phyloP scores from a whole-genome alignment of 2,888 invertebrate species.

The Muschampia plurimacula region DNA sequence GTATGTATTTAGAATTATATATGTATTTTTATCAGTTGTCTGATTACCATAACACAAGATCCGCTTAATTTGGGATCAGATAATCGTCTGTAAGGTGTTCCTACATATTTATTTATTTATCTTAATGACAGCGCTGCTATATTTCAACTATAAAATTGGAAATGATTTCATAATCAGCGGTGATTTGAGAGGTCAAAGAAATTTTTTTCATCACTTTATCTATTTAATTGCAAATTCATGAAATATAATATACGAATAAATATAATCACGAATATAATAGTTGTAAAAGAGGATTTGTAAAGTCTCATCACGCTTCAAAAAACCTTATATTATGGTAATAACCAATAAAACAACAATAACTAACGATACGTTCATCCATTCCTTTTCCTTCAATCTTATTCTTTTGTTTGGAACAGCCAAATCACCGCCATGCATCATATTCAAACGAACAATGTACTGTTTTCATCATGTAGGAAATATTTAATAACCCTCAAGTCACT shows the following conservation, averaged over 20 bases:
- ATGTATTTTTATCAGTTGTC: too few relatives aligned
- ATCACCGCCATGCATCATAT: slow-evolving; percentile 82
- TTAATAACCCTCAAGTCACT: slow-evolving; percentile 62
- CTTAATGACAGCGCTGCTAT: too few relatives aligned
- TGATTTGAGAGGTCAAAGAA: background rate
- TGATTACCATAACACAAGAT: too few relatives aligned
- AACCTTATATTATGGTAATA: slow-evolving; percentile 72
- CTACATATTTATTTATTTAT: too few relatives aligned
- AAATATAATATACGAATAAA: background rate
- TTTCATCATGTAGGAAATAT: slow-evolving; percentile 75
- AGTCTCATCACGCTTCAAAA: slow-evolving; percentile 31
- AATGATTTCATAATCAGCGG: background rate
- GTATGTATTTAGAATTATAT: too few relatives aligned
- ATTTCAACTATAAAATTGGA: background rate
- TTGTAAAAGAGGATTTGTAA: background rate
- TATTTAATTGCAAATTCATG: background rate
- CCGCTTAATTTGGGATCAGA: too few relatives aligned
- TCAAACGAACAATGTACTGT: slow-evolving; percentile 77
- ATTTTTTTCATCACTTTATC: background rate
- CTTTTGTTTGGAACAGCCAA: slow-evolving; percentile 82
- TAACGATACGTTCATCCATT: slow-evolving; percentile 74
- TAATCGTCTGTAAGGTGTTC: too few relatives aligned
- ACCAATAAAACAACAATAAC: slow-evolving; percentile 69
- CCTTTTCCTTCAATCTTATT: slow-evolving; percentile 78
- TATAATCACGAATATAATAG: background rate